Conservation (phyloP, 2,888 invertebrate species). For the Blera fallax region DNA sequence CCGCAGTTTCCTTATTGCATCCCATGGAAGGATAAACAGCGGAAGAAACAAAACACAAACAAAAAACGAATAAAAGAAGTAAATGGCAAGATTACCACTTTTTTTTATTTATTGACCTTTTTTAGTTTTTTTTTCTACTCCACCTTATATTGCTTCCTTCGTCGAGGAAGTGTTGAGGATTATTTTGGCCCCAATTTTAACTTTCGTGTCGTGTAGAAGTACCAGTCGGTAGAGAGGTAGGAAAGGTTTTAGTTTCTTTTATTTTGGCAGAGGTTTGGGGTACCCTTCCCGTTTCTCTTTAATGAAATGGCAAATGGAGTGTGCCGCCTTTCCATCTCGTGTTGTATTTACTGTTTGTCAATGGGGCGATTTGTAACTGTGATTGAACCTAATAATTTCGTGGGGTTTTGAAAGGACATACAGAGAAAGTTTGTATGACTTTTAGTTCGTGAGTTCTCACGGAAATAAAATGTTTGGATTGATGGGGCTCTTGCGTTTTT, state of each 20-base stretch:
- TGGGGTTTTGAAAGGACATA: not conserved
- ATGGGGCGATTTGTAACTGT: slow-evolving; percentile 4
- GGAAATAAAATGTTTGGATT: slow-evolving; percentile 23
- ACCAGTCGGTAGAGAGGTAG: not conserved
- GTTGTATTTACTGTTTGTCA: slow-evolving; percentile 1
- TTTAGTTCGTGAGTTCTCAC: not conserved
- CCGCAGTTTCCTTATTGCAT: slow-evolving; percentile 41
- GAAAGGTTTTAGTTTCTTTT: not conserved
- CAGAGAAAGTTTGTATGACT: not conserved
- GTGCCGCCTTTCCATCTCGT: not conserved
- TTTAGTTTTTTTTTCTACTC: slow-evolving; percentile 13
- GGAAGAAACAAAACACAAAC: not conserved
- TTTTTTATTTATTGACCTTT: slow-evolving; percentile 31
- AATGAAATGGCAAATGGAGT: slow-evolving; percentile 6
- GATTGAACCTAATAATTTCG: slow-evolving; percentile 8
- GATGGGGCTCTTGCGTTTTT: slow-evolving; percentile 2
- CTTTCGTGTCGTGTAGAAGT: not conserved
- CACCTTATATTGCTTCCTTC: slow-evolving; percentile 53
- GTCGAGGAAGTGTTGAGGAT: slow-evolving; percentile 56
- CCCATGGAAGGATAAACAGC: not conserved
- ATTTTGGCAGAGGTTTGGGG: slow-evolving; percentile 1
- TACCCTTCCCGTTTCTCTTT: not conserved
- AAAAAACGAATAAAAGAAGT: slow-evolving; percentile 1
- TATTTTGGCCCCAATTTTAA: slow-evolving; percentile 70
- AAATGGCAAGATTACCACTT: slow-evolving; percentile 61